Evolutionary conservation across 2,888 invertebrate genomes (phyloP).

Genomic region (Heliconius erato): DNA sequence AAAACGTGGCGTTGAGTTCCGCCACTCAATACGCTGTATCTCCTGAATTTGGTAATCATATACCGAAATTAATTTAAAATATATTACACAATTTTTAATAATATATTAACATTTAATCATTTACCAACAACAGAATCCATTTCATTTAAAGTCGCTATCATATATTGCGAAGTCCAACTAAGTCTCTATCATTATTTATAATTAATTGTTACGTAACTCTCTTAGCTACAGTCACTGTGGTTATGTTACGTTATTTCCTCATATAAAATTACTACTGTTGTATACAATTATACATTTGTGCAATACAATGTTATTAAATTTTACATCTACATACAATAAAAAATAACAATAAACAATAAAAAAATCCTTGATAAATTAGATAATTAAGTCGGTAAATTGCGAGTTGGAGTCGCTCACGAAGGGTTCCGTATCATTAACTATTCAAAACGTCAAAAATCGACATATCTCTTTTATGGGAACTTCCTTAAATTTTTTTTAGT

Average conservation of each 20-base stretch:
- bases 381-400: too few relatives aligned
- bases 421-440: too few relatives aligned
- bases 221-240: neutral
- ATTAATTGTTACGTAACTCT: constrained; percentile 14
- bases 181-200: constrained; percentile 15
- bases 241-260: constrained; percentile 14
- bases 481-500: too few relatives aligned
- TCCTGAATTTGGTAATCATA: too few relatives aligned
- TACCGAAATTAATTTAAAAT: neutral
- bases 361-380: too few relatives aligned
- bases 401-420: too few relatives aligned
- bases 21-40: too few relatives aligned
- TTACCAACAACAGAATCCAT: neutral
- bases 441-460: too few relatives aligned
- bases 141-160: neutral
- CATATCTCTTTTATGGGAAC: too few relatives aligned
- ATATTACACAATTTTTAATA: neutral
- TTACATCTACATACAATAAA: neutral
- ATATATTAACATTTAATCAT: neutral
- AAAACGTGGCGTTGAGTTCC: too few relatives aligned
- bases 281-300: too few relatives aligned
- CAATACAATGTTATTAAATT: neutral
- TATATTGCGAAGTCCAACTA: neutral
- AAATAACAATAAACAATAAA: too few relatives aligned
- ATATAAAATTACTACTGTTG: neutral